These are phyloP conservation scores for Neolamprologus ventralis DNA, from an alignment of 2,113 vertebrate genomes.

Conservation along the genomic window DNA sequence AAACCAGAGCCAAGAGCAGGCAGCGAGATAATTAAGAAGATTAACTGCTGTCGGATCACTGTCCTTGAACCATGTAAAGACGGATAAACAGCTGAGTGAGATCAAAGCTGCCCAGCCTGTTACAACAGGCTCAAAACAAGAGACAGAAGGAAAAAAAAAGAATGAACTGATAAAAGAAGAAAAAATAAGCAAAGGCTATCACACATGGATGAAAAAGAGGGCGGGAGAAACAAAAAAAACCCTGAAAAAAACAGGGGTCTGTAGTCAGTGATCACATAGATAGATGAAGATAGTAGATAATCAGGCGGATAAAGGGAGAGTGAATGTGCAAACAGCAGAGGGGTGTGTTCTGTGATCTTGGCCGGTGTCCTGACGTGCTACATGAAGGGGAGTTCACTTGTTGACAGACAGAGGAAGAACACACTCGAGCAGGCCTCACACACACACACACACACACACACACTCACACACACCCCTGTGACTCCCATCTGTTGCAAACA, in stretches of 20 bases:
- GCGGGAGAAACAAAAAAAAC: rapidly evolving
- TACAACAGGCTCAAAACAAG: not conserved
- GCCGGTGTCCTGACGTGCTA: constrained; percentile 26
- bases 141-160: rapidly evolving
- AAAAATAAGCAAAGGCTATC: not conserved
- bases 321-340: constrained; percentile 16
- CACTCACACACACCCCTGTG: constrained; percentile 22
- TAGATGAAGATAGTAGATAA: not conserved
- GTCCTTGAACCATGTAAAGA: constrained; percentile 29
- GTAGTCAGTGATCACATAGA: not conserved
- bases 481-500: constrained; percentile 64
- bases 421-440: constrained; percentile 7
- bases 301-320: not conserved
- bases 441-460: not conserved
- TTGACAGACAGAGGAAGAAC: constrained; percentile 51
- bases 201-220: not conserved
- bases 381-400: constrained; percentile 30
- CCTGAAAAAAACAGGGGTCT: not conserved
- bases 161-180: not conserved
- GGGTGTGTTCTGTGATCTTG: constrained; percentile 42
- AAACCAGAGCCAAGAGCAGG: not conserved
- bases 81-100: not conserved
- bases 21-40: not conserved
- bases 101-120: not conserved
- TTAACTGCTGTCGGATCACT: not conserved